These are phyloP conservation scores for Porites australiensis DNA, from an alignment of 64 coral and sea anemone species.

Conservation along the genomic window DNA sequence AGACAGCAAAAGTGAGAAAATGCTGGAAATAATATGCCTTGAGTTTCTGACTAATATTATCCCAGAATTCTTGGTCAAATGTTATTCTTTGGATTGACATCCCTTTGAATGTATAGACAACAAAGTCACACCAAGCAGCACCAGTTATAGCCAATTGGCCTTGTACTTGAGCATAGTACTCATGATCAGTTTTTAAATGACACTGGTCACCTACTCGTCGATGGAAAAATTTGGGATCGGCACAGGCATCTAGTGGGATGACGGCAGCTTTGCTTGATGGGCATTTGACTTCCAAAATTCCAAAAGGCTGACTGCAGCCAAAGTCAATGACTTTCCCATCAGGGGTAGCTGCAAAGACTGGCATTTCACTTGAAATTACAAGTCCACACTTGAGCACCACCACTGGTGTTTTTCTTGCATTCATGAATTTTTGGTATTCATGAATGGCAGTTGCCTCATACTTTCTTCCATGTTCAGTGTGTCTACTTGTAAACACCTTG, in stretches of 20 bases:
- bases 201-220: neutral
- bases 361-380: slow-evolving; percentile 12
- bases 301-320: slow-evolving; percentile 33
- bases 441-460: slow-evolving; percentile 23
- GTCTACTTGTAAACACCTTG: slow-evolving; percentile 15
- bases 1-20: slow-evolving; percentile 16
- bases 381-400: slow-evolving; percentile 3
- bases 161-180: slow-evolving; percentile 52
- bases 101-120: slow-evolving; percentile 43
- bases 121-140: slow-evolving; percentile 68
- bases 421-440: slow-evolving; percentile 44
- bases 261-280: slow-evolving; percentile 43
- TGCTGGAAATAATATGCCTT: slow-evolving; percentile 42
- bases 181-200: slow-evolving; percentile 13
- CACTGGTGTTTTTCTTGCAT: neutral
- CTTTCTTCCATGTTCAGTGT: slow-evolving; percentile 19
- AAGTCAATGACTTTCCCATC: slow-evolving; percentile 46
- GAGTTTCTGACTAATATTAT: slow-evolving; percentile 22
- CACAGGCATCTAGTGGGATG: slow-evolving; percentile 23
- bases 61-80: slow-evolving; percentile 61
- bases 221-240: slow-evolving; percentile 7
- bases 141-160: slow-evolving; percentile 53
- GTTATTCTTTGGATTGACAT: slow-evolving; percentile 47
- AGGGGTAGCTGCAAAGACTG: slow-evolving; percentile 17
- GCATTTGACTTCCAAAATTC: slow-evolving; percentile 47